Evolutionary conservation across 2,888 invertebrate species (phyloP).

Genomic region (Hyposoter didymator): DNA sequence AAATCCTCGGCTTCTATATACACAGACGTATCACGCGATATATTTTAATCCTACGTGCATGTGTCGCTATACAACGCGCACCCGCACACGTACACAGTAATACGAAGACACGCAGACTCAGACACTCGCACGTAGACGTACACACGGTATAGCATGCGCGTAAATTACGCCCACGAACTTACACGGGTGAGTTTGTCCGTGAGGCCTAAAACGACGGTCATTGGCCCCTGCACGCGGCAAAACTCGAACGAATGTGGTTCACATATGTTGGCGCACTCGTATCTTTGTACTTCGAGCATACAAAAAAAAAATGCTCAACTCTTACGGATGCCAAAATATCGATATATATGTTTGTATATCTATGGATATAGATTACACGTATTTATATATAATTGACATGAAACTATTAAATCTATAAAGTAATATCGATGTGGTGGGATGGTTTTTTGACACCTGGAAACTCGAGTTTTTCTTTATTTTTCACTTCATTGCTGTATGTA

Average conservation of each 20-base stretch:
- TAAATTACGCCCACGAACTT: constrained; percentile 55
- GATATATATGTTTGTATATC: background rate
- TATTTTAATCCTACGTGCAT: constrained; percentile 17
- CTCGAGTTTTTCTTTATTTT: background rate
- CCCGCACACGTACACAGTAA: background rate
- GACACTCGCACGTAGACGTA: background rate
- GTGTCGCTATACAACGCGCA: background rate
- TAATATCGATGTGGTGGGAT: background rate
- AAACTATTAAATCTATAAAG: background rate
- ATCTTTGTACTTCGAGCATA: constrained; percentile 52
- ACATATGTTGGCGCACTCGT: constrained; percentile 67
- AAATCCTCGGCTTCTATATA: constrained; percentile 28
- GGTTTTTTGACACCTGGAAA: background rate
- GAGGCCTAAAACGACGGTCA: constrained; percentile 60
- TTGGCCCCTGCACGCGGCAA: constrained; percentile 68
- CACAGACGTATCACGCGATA: background rate
- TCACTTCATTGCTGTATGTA: background rate
- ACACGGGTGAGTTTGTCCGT: constrained; percentile 50
- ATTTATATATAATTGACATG: background rate
- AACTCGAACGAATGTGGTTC: constrained; percentile 65
- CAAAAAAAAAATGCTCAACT: constrained; percentile 14
- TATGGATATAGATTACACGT: background rate
- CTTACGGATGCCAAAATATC: background rate
- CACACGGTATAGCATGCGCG: background rate
- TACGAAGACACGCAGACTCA: background rate